Evolutionary conservation across 2,113 vertebrate species (phyloP).

Genomic region (Bolborhynchus lineola): DNA sequence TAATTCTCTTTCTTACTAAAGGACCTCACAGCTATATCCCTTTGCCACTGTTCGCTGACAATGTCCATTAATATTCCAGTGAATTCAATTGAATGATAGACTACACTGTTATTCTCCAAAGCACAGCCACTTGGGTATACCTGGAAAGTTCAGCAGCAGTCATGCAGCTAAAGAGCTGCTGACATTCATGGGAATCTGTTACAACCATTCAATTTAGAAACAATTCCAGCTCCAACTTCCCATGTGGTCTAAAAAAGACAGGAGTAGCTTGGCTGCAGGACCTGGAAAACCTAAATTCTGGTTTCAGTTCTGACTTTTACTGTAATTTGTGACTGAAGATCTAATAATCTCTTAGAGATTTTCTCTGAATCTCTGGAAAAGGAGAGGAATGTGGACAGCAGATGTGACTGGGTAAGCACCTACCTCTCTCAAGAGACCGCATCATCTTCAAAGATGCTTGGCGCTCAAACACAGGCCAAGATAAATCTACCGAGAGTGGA

Average conservation of each 20-base stretch:
- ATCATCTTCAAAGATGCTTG: not conserved
- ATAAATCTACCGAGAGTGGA: not conserved
- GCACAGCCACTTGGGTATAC: slow-evolving; percentile 7
- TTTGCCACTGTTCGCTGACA: slow-evolving; percentile 55
- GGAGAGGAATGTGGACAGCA: not conserved
- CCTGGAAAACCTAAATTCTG: slow-evolving; percentile 10
- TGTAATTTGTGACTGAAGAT: not conserved
- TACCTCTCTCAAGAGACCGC: not conserved
- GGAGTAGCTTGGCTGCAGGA: not conserved
- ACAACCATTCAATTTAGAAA: slow-evolving; percentile 45
- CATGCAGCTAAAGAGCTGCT: slow-evolving; percentile 61
- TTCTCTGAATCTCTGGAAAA: not conserved
- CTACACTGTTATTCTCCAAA: slow-evolving; percentile 28
- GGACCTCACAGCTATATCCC: slow-evolving; percentile 17
- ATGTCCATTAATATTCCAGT: slow-evolving; percentile 34
- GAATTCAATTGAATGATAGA: slow-evolving; percentile 37
- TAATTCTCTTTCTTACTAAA: not conserved
- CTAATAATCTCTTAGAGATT: not conserved
- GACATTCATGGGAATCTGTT: slow-evolving; percentile 54
- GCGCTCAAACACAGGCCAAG: not conserved
- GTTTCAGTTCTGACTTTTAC: not conserved
- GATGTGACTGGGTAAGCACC: not conserved
- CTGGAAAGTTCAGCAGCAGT: slow-evolving; percentile 55
- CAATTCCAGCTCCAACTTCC: not conserved
- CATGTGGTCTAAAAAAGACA: not conserved